Conservation (phyloP, 2,888 invertebrate genomes). For the Prenolepis imparis region DNA sequence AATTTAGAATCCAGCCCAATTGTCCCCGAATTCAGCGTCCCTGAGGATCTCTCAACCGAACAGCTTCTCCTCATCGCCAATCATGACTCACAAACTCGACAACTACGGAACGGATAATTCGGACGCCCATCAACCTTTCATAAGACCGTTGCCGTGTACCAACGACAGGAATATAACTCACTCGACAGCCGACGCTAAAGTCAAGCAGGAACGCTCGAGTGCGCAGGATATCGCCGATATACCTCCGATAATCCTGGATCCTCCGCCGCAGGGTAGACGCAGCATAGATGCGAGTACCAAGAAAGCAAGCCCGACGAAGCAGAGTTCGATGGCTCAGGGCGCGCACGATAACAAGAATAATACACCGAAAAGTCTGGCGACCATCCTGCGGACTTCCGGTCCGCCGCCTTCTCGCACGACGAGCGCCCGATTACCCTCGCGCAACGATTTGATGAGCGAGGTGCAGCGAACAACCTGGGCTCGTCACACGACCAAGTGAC, state of each 20-base stretch:
- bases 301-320: conserved; percentile 42
- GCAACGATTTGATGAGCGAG: conserved; percentile 94
- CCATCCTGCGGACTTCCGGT: conserved; percentile 79
- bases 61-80: conserved; percentile 83
- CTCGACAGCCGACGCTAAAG: conserved; percentile 55
- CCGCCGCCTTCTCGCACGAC: conserved; percentile 89
- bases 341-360: conserved; percentile 44
- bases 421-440: conserved; percentile 94
- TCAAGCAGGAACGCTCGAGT: conserved; percentile 69
- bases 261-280: conserved; percentile 79
- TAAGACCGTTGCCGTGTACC: conserved; percentile 83
- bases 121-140: conserved; percentile 79
- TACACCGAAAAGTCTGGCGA: conserved; percentile 70
- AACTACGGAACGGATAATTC: conserved; percentile 79
- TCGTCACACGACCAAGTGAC: conserved; percentile 94
- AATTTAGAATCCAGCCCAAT: conserved; percentile 78
- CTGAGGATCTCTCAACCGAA: conserved; percentile 82
- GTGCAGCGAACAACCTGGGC: conserved; percentile 94
- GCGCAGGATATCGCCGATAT: conserved; percentile 73
- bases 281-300: conserved; percentile 58
- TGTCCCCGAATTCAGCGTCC: conserved; percentile 80
- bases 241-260: conserved; percentile 80
- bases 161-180: conserved; percentile 64
- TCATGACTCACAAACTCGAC: conserved; percentile 84
- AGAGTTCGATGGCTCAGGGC: conserved; percentile 41